Conservation (phyloP, 2,888 invertebrate species). For the Heliconius ethilla region DNA sequence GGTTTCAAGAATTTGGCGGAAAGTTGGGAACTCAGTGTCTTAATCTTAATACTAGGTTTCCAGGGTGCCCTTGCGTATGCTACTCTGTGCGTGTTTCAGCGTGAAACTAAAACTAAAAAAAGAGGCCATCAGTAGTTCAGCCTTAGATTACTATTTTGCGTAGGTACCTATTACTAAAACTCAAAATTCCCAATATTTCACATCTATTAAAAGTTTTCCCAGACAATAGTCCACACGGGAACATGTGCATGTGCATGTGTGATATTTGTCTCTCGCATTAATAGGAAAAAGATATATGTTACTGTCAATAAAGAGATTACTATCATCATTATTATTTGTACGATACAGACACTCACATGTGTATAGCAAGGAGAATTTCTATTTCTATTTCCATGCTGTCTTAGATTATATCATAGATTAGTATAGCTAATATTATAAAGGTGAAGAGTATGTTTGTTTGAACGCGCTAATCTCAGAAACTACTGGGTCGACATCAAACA, state of each 20-base stretch:
- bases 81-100: no score
- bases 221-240: slow-evolving; percentile 3
- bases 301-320: slow-evolving; percentile 31
- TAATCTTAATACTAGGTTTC: no score
- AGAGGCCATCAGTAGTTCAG: no score
- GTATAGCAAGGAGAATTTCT: slow-evolving; percentile 25
- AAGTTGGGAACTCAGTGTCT: no score
- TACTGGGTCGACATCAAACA: neutral
- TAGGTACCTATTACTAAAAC: neutral
- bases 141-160: no score
- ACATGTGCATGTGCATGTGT: neutral
- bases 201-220: slow-evolving; percentile 18
- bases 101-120: no score
- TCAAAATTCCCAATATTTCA: neutral
- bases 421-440: neutral
- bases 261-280: slow-evolving; percentile 19
- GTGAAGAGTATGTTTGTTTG: neutral
- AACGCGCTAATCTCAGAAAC: neutral
- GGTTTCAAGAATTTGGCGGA: no score
- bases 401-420: neutral
- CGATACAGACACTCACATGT: slow-evolving; percentile 32
- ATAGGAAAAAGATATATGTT: slow-evolving; percentile 29
- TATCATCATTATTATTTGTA: slow-evolving; percentile 26
- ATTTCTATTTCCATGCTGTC: slow-evolving; percentile 18
- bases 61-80: no score